These are phyloP conservation scores for Synergus umbraculus DNA, from an alignment of 2,888 invertebrate species.

Conservation along the genomic window DNA sequence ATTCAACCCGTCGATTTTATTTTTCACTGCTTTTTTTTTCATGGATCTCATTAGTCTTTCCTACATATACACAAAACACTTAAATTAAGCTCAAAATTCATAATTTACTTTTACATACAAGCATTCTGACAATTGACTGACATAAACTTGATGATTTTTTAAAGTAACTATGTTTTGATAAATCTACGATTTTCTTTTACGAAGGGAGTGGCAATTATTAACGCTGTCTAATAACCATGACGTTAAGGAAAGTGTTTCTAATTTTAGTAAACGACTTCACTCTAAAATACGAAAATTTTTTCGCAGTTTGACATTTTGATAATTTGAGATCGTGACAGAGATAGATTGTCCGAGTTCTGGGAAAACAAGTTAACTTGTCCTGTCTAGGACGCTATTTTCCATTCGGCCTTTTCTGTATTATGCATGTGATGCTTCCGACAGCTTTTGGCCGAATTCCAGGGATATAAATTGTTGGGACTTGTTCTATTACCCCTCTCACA, in stretches of 20 bases:
- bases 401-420: conserved; percentile 53
- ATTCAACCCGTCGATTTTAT: neutral
- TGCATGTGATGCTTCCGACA: conserved; percentile 42
- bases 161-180: too few relatives aligned
- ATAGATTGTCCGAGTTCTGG: neutral
- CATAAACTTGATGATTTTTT: too few relatives aligned
- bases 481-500: conserved; percentile 55
- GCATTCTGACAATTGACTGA: too few relatives aligned
- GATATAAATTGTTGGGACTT: conserved; percentile 60
- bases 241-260: neutral
- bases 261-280: neutral
- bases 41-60: neutral
- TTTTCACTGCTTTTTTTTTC: neutral
- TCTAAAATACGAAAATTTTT: neutral
- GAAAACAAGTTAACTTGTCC: neutral
- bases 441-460: conserved; percentile 56
- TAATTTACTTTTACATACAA: too few relatives aligned
- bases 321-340: neutral
- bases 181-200: too few relatives aligned
- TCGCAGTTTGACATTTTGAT: neutral
- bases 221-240: neutral
- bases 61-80: neutral
- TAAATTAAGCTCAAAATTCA: neutral
- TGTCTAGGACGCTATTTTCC: conserved; percentile 42
- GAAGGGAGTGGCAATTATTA: too few relatives aligned